Conservation (phyloP, 2,113 vertebrate genomes). For the Sardina pilchardus region DNA sequence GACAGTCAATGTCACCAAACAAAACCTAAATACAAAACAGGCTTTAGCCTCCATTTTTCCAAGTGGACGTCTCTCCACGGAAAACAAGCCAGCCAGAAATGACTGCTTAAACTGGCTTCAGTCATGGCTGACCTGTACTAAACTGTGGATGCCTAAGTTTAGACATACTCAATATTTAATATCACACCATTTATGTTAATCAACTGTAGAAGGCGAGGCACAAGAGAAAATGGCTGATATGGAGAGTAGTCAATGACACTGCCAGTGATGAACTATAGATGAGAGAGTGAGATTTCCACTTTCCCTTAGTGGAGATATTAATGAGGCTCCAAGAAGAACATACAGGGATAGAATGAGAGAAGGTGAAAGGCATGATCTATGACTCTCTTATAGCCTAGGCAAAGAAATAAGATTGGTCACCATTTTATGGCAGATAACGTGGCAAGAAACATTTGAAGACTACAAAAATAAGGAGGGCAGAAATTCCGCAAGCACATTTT, state of each 20-base stretch:
- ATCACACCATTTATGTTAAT: slow-evolving; percentile 51
- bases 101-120: background rate
- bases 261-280: slow-evolving; percentile 35
- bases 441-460: background rate
- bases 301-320: slow-evolving; percentile 34
- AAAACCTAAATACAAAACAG: background rate
- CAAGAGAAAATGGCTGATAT: slow-evolving; percentile 44
- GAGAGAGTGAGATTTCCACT: slow-evolving; percentile 34
- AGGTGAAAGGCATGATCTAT: background rate
- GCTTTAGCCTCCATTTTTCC: background rate
- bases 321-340: slow-evolving; percentile 4
- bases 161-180: slow-evolving; percentile 57
- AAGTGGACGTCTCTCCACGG: background rate
- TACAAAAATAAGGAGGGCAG: background rate
- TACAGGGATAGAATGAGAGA: background rate
- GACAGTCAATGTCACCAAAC: background rate
- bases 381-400: background rate
- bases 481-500: background rate
- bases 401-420: background rate
- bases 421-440: background rate
- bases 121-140: slow-evolving; percentile 37
- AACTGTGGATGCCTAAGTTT: slow-evolving; percentile 48
- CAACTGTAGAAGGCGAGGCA: slow-evolving; percentile 40
- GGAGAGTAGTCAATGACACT: slow-evolving; percentile 7
- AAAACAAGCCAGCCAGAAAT: slow-evolving; percentile 25